Evolutionary conservation across 1,140 invertebrate species (phyloP), one percentile per base, ranked within the genome.

Genomic region (Drosophila fuyamai): DNA sequence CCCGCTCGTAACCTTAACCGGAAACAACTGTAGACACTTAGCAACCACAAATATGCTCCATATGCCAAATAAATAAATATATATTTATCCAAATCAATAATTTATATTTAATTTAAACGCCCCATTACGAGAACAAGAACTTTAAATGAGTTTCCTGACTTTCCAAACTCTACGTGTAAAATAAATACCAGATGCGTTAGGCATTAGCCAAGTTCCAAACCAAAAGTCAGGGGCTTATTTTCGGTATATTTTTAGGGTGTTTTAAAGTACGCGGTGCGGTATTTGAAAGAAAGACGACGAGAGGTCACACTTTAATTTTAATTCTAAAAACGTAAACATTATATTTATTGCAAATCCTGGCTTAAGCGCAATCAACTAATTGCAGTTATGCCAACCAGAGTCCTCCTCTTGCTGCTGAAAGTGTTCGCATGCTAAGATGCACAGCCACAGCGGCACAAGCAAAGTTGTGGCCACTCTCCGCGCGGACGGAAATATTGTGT

Each of bases 401-500:
- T 10, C n/a, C n/a, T 16, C 8, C 48, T 9, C 3, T 32, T 13
- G 63, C 44, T 62, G 59, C 50, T 63, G 43, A 89, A 70, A 51
- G 67, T 79, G 56, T 68, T 88, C 40, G 51, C 63, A 29, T 70
- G 48, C 53, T 70, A 84, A 78, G 60, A 89, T 81, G 85, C 83
- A 84, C 55, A 85, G 68, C 41, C 70, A 56, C 43, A 61, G 43
- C 58, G 61, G 78, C 53, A 48, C 59, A 27, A 82, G 68, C 63
- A 92, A 92, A 78, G 84, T 92, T 43, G 88, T 92, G 48, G 91
- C 91, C 65, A 92, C 86, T 57, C 73, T 92, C 48, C 79, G 90
- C 9, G 81, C 90, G 16, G 91, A 92, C 77, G 90, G 91, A 54
- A 91, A 88, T 77, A 38, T 38, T 38, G 90, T 92, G 53, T 82